Base-by-base conservation (phyloP, 2,888 invertebrate species). In the Amiota communis region DNA sequence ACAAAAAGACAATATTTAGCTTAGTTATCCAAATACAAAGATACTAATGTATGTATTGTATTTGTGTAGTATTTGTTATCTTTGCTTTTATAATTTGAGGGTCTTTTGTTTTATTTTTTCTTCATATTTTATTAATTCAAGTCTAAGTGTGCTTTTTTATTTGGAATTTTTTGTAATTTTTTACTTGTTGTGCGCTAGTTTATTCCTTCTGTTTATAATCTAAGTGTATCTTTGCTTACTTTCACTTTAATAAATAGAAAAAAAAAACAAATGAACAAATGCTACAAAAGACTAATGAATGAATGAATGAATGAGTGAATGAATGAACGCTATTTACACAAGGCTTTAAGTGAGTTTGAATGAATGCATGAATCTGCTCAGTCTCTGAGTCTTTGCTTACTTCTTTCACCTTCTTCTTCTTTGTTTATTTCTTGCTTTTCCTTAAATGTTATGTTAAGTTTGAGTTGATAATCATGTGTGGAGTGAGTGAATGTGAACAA, bases 241-340 rank as follows among this genome's bases (percentile, higher is more conserved):
- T 68, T 68, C 20, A 12, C 51, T 76, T 83, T 83, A 81, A 84
- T 76, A 83, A 79, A 85, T 80, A 78, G 8, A 53, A 81, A 80
- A 83, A 23, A 81, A 81, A 83, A 83, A 80, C 81, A 84, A 83
- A 81, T 81, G 81, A 84, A 81, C 80, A 67, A 83, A 82, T 79
- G 76, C 81, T 23, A 23, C 23, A 23, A 23, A n/a, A 23, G 79
- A 82, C 83, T 82, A 83, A 83, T 84, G 83, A 84, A 84, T 83
- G 81, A 80, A 84, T 83, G 81, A 80, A 80, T 80, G 12, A 49
- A 67, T 51, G 74, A 36, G 6, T 6, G 8, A 36, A 36, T 2
- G 36, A 36, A 47, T 67, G 61, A 71, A 57, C 72, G 12, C 53
- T 48, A 68, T 49, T 68, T 71, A 59, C 69, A 61, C n/a, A 57